A percentile compares a stretch with the other conserved stretches of the same genome.
Evolutionary conservation across 2,888 invertebrate genomes (phyloP).

Genomic region (Agrotis segetum): DNA sequence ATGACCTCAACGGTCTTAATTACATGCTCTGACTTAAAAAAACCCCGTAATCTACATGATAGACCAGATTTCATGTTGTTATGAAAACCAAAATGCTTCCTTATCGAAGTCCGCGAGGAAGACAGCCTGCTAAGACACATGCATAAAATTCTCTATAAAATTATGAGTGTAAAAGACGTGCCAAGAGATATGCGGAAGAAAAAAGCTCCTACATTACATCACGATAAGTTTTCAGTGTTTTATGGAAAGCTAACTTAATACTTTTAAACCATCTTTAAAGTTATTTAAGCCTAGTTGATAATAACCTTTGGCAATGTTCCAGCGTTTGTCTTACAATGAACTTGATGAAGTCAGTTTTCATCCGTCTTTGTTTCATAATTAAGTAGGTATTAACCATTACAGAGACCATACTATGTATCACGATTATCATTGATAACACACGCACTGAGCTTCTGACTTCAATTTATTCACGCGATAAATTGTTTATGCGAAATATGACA

Average conservation of each 20-base stretch:
- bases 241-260: not conserved
- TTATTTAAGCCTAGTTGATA: conserved; percentile 11
- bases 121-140: not conserved
- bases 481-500: conserved; percentile 63
- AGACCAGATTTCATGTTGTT: not conserved
- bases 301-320: conserved; percentile 33
- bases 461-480: conserved; percentile 55
- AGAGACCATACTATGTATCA: conserved; percentile 7
- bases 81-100: not conserved
- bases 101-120: not conserved
- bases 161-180: conserved; percentile 13
- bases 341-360: not conserved
- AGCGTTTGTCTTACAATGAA: conserved; percentile 25
- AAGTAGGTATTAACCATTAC: not conserved
- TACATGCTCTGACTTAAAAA: not conserved
- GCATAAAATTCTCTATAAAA: conserved; percentile 10
- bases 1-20: too few species aligned
- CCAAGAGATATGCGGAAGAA: conserved; percentile 23
- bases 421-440: conserved; percentile 39
- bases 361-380: conserved; percentile 7
- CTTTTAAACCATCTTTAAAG: not conserved
- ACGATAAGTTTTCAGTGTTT: not conserved
- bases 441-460: conserved; percentile 41
- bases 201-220: conserved; percentile 6
- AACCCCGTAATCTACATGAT: not conserved